phyloP scores from a whole-genome alignment of 2,113 vertebrate genomes.

The Corydoras maculifer region DNA sequence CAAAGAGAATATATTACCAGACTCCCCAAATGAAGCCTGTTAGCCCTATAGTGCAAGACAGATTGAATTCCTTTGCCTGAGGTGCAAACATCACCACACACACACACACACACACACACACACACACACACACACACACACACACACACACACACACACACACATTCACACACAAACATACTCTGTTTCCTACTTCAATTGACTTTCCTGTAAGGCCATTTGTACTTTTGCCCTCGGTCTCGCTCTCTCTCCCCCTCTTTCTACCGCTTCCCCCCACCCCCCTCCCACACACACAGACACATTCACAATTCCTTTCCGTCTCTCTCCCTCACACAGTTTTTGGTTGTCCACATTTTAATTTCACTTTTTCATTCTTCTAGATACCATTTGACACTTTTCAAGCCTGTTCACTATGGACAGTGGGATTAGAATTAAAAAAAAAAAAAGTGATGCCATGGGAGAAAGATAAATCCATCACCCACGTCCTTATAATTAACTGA shows the following conservation, averaged over 20 bases:
- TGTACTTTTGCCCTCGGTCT: constrained; percentile 9
- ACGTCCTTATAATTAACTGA: constrained; percentile 49
- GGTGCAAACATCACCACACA: constrained; percentile 22
- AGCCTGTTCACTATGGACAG: not conserved
- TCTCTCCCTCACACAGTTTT: not conserved
- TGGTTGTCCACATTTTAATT: not conserved
- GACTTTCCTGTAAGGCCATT: constrained; percentile 6
- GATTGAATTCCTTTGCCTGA: constrained; percentile 33
- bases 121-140: not conserved
- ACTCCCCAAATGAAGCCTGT: constrained; percentile 20
- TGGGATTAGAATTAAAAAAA: not conserved
- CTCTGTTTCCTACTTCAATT: not conserved
- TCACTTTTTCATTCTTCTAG: not conserved
- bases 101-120: not conserved
- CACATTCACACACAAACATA: not conserved
- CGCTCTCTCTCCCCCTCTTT: constrained; percentile 8
- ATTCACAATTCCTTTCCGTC: constrained; percentile 1
- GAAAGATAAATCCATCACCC: constrained; percentile 45
- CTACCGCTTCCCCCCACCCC: not conserved
- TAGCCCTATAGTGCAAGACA: constrained; percentile 12
- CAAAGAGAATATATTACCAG: constrained; percentile 23
- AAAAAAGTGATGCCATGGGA: constrained; percentile 27
- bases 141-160: no score
- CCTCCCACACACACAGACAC: not conserved
- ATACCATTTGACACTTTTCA: not conserved